Evolutionary conservation across 2,888 invertebrate genomes (phyloP).

Genomic region (Rhopalosiphum nymphaeae): DNA sequence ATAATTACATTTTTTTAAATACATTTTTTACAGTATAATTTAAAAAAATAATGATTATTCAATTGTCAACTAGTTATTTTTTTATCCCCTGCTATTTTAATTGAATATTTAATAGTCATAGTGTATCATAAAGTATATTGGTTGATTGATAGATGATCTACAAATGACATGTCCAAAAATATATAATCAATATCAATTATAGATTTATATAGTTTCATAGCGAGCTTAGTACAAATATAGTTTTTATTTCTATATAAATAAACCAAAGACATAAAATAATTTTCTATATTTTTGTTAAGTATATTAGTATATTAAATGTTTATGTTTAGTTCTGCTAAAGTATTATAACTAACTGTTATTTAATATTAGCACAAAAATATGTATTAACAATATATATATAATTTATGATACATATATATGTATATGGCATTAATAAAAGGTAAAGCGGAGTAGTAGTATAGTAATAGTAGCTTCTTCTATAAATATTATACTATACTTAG

Average conservation of each 20-base stretch:
- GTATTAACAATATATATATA: neutral
- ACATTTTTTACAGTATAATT: neutral
- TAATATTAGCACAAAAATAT: neutral
- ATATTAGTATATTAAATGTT: neutral
- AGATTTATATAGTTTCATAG: neutral
- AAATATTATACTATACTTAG: neutral
- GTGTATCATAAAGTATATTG: neutral
- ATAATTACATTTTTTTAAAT: neutral
- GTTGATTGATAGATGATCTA: neutral
- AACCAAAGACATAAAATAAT: neutral
- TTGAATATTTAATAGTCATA: neutral
- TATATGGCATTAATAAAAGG: neutral
- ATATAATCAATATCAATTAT: neutral
- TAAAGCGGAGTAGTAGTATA: neutral
- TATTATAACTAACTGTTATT: neutral
- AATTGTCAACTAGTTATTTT: neutral
- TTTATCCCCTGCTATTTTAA: neutral
- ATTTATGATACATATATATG: neutral
- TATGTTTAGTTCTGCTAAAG: neutral
- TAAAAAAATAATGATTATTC: neutral
- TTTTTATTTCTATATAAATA: neutral
- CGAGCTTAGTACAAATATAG: neutral
- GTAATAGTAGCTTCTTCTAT: neutral
- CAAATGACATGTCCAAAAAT: neutral
- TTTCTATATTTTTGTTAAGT: neutral